Percentiles rank a stretch among this genome's conserved stretches.
phyloP scores from a whole-genome alignment of 37 sponge, comb jelly and placozoan genomes.

The Mnemiopsis leidyi region DNA sequence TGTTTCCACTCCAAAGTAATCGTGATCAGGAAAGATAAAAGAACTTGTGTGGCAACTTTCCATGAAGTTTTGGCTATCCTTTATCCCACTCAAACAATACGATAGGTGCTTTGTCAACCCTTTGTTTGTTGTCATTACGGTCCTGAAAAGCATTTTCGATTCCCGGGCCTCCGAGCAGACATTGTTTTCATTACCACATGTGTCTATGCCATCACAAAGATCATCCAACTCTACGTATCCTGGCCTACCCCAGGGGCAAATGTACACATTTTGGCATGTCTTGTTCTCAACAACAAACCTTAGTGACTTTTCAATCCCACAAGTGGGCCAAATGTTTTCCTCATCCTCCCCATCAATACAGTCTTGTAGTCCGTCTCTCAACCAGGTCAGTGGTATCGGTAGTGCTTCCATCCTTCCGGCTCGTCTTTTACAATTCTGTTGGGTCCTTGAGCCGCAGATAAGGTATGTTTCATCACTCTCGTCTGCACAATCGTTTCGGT shows the following conservation, averaged over 20 bases:
- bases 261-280: neutral
- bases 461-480: neutral
- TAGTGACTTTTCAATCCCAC: neutral
- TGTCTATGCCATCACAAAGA: neutral
- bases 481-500: neutral
- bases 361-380: neutral
- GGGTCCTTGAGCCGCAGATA: neutral
- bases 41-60: neutral
- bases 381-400: constrained; percentile 1
- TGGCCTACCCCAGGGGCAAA: neutral
- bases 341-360: constrained; percentile 18
- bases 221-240: neutral
- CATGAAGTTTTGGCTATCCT: neutral
- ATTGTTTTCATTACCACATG: neutral
- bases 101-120: no score
- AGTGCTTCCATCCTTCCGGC: neutral
- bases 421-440: neutral
- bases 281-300: neutral
- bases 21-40: neutral
- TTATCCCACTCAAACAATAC: no score
- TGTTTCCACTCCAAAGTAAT: neutral
- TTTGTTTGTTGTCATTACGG: no score
- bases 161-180: neutral
- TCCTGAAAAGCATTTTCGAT: no score
- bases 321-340: neutral